Evolutionary conservation across 2,888 invertebrate species (phyloP), one percentile per base, ranked within the genome.

Genomic region (Agonopterix heracliana): DNA sequence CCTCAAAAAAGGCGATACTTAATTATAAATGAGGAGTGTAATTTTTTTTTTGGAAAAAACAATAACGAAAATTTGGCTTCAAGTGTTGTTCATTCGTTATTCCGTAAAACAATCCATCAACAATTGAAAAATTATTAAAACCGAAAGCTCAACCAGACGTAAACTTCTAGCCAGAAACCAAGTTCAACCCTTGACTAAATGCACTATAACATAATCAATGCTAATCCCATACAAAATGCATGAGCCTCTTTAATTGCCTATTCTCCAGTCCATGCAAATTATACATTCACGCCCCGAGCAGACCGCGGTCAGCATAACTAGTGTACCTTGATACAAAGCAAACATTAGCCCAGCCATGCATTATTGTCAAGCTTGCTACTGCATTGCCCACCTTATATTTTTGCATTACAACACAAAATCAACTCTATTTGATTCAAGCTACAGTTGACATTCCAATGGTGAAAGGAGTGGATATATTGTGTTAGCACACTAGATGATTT

Each of bases 311-410:
- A 76, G 72, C 80, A 73, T 77, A 78, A 77, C 85, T 84, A 82
- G 80, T 80, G 75, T 74, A 74, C 76, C 74, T 73, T 73, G 81
- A 78, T 81, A 86, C 86, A 87, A 86, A 85, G 85, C 85, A 85
- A 87, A 88, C 80, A 86, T 87, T 87, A 87, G 86, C 61, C 56
- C 84, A 82, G 69, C 86, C 88, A 88, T 87, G 88, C 88, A 87
- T 85, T 88, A 87, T 87, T 87, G 88, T 87, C 87, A 87, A 85
- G 84, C 83, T 73, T 81, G 41, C 12, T 41, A 12, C 7, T 38
- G 26, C 81, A 77, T 65, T 73, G 71, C 71, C 68, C 60, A 61
- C 60, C 64, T 57, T 60, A 66, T 60, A 67, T 62, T 47, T 47
- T 34, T 17, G 40, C 11, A 9, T 2, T 9, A 10, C 8, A 1